Conservation (phyloP, 2,888 invertebrate genomes). For the Harpalus rubripes region DNA sequence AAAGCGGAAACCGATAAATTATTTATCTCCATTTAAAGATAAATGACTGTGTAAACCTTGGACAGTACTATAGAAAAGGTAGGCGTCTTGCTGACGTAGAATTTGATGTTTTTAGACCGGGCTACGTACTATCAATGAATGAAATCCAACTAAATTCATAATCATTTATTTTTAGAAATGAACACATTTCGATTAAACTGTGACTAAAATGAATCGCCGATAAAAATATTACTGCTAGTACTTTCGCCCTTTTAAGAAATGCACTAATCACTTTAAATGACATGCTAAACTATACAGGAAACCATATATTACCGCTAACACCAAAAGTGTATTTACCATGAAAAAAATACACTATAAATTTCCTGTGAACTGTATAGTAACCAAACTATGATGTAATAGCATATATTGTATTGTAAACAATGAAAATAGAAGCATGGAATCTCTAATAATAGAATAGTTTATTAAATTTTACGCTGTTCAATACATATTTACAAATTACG, state of each 20-base stretch:
- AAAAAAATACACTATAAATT: slow-evolving; percentile 13
- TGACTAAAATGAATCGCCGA: slow-evolving; percentile 3
- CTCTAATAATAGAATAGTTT: background rate
- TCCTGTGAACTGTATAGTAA: background rate
- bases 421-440: slow-evolving; percentile 13
- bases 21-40: slow-evolving; percentile 18
- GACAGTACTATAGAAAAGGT: background rate
- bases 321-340: background rate
- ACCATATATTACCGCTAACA: slow-evolving; percentile 8
- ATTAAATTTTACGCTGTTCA: background rate
- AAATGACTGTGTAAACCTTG: background rate
- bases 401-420: slow-evolving; percentile 35
- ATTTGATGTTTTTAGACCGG: background rate
- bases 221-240: slow-evolving; percentile 9
- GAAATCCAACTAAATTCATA: slow-evolving; percentile 36
- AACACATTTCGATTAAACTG: slow-evolving; percentile 33
- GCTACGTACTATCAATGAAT: slow-evolving; percentile 11
- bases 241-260: background rate
- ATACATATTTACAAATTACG: background rate
- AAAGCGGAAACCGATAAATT: slow-evolving; percentile 13
- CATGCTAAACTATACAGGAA: slow-evolving; percentile 12
- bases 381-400: slow-evolving; percentile 9
- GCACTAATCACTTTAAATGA: background rate
- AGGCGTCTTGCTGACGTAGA: background rate
- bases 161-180: slow-evolving; percentile 57